phyloP scores from a whole-genome alignment of 2,888 invertebrate species.

The Antheraea assamensis region DNA sequence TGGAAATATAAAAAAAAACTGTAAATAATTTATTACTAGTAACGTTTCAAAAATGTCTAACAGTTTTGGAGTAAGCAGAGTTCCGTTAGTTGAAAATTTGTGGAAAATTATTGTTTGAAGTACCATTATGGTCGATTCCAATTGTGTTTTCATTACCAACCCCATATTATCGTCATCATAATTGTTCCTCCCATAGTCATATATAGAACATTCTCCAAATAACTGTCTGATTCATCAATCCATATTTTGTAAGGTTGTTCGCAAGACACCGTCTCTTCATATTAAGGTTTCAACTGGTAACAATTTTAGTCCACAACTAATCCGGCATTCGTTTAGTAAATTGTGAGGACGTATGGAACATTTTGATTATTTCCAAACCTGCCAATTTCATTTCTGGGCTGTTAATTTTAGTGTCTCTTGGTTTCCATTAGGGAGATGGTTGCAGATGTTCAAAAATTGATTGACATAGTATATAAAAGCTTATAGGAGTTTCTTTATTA shows the following conservation, averaged over 20 bases:
- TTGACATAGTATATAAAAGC: too few species aligned
- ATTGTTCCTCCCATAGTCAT: too few species aligned
- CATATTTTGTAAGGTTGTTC: not conserved
- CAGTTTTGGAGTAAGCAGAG: not conserved
- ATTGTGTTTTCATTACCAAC: too few species aligned
- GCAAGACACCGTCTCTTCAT: not conserved
- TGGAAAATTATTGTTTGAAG: not conserved
- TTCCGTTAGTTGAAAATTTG: not conserved
- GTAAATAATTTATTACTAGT: not conserved
- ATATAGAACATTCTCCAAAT: too few species aligned
- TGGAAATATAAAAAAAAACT: constrained; percentile 7
- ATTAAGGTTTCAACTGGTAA: not conserved
- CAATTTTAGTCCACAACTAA: not conserved
- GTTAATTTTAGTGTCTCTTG: not conserved
- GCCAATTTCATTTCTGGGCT: not conserved
- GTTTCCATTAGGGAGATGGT: not conserved
- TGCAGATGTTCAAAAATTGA: not conserved
- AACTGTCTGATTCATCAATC: not conserved
- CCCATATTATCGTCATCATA: too few species aligned
- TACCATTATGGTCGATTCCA: not conserved
- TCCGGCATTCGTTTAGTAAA: not conserved
- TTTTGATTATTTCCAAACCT: not conserved
- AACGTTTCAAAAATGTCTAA: not conserved
- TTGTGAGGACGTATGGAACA: not conserved
- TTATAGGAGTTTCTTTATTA: not conserved